Percentiles rank a stretch among this genome's conserved stretches.
Conservation (phyloP, 2,113 vertebrate species). For the Caretta caretta region DNA sequence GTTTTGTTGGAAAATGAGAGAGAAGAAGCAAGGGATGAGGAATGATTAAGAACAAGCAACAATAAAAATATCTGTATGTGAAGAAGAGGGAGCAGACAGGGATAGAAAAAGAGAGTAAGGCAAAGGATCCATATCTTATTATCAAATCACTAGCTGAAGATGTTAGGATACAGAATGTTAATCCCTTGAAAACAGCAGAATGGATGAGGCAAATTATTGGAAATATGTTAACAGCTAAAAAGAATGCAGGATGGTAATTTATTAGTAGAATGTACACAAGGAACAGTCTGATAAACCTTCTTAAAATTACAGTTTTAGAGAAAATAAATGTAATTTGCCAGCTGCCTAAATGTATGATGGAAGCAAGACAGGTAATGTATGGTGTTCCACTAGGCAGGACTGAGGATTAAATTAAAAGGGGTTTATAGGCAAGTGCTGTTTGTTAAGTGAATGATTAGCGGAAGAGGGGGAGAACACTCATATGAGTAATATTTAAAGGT, state of each 20-base stretch:
- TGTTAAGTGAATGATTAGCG: neutral
- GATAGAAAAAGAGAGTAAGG: too few species aligned
- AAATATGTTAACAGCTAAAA: too few species aligned
- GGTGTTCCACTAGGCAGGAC: neutral
- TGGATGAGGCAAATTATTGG: too few species aligned
- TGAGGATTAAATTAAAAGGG: neutral
- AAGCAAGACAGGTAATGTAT: neutral
- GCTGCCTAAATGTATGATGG: neutral
- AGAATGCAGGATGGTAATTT: neutral
- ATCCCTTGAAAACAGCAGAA: too few species aligned
- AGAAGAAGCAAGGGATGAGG: too few species aligned
- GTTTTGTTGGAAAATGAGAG: too few species aligned
- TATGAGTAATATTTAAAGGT: neutral
- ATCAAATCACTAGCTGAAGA: too few species aligned
- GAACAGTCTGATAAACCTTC: neutral
- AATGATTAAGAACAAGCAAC: too few species aligned
- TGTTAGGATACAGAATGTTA: too few species aligned
- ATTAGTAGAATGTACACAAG: neutral
- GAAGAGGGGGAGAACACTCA: neutral
- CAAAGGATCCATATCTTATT: too few species aligned
- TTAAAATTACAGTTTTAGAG: neutral
- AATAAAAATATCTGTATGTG: too few species aligned
- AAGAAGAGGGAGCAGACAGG: too few species aligned
- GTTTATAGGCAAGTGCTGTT: neutral
- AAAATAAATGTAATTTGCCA: neutral